Percentiles rank a stretch among this genome's conserved stretches.
Conservation (phyloP, 2,797 vertebrate genomes). For the Catamblyrhynchus diadema region DNA sequence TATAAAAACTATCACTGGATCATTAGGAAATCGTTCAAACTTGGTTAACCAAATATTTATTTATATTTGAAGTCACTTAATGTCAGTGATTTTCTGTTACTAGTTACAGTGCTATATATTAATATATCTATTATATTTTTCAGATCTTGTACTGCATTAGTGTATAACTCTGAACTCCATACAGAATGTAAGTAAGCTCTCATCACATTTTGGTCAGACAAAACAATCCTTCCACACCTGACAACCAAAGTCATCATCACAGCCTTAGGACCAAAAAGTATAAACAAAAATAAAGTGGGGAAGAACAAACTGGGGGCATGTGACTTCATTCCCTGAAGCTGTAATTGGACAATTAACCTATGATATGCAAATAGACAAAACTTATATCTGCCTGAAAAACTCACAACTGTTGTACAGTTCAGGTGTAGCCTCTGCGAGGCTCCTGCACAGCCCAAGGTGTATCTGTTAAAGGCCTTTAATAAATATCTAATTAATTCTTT, state of each 20-base stretch:
- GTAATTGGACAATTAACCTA: background rate
- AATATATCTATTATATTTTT: background rate
- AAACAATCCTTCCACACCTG: background rate
- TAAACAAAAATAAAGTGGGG: background rate
- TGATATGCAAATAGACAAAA: background rate
- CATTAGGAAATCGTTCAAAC: background rate
- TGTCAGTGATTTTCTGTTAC: background rate
- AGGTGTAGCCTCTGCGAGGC: fast-evolving
- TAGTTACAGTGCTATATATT: background rate
- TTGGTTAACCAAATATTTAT: background rate
- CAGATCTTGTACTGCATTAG: no score
- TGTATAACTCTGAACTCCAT: background rate
- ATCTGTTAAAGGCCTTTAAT: background rate
- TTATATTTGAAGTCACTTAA: background rate
- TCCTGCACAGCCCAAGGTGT: background rate
- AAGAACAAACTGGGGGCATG: background rate
- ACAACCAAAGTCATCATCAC: background rate
- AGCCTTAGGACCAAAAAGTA: background rate
- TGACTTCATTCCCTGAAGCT: background rate
- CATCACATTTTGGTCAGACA: background rate
- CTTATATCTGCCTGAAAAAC: background rate
- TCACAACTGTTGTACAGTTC: fast-evolving
- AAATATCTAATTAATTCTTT: background rate
- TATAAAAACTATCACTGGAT: background rate
- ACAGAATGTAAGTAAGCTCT: background rate